A percentile compares a stretch with the other conserved stretches of the same genome.
phyloP scores from a whole-genome alignment of 2,113 vertebrate species.

The Rhadina sibilatrix region DNA sequence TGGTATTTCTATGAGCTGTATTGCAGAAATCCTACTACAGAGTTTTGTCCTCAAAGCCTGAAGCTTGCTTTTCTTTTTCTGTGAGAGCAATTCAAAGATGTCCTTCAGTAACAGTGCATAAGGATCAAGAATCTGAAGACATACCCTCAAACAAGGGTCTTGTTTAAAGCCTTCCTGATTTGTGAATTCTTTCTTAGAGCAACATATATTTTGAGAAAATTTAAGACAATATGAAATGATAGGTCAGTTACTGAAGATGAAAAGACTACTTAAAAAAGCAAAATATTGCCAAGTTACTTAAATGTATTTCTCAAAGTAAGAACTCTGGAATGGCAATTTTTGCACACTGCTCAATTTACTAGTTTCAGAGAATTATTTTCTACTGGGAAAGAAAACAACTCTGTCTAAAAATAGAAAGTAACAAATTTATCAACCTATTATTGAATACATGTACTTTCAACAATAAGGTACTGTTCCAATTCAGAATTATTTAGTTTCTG shows the following conservation, averaged over 20 bases:
- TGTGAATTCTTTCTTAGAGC: background rate
- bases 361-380: background rate
- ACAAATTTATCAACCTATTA: background rate
- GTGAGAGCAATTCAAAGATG: background rate
- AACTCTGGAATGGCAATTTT: background rate
- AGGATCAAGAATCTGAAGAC: background rate
- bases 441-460: background rate
- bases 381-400: background rate
- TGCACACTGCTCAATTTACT: background rate
- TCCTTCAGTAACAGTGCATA: background rate
- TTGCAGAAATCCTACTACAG: background rate
- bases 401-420: background rate
- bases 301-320: background rate
- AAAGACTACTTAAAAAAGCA: background rate
- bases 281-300: background rate
- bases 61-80: background rate
- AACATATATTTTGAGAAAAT: background rate
- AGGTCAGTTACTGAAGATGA: background rate
- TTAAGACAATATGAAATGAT: background rate
- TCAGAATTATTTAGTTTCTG: background rate
- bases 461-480: background rate
- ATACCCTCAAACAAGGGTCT: background rate
- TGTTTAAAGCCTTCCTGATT: background rate
- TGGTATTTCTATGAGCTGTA: background rate
- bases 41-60: background rate